Conservation (phyloP, 2,113 vertebrate genomes). For the Pelvicachromis taeniatus region DNA sequence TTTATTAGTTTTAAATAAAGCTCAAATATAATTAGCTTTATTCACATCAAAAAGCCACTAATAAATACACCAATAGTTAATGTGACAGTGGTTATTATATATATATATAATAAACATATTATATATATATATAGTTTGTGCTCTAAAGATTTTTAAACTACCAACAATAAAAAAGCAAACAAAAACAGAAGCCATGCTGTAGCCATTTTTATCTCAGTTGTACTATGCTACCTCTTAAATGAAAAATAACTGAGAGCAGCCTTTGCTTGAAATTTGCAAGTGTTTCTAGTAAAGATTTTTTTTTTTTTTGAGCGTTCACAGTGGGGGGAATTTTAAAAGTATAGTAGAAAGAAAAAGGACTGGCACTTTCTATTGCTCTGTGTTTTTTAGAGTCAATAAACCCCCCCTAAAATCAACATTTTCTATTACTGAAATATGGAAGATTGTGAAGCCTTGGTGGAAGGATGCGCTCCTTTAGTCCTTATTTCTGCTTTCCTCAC, state of each 20-base stretch:
- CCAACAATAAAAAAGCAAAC: not conserved
- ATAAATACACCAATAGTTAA: not conserved
- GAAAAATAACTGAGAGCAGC: not conserved
- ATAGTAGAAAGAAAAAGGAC: not conserved
- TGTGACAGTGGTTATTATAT: not conserved
- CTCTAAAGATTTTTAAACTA: not conserved
- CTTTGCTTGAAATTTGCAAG: not conserved
- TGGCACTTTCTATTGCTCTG: not conserved
- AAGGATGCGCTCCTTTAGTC: not conserved
- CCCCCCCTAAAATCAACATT: not conserved
- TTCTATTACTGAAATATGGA: not conserved
- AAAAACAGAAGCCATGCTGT: not conserved
- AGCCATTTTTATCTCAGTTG: not conserved
- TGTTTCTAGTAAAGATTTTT: not conserved
- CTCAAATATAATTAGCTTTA: not conserved
- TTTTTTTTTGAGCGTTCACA: not conserved
- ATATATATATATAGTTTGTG: accelerated
- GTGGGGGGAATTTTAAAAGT: not conserved
- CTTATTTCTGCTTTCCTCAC: not conserved
- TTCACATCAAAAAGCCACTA: not conserved
- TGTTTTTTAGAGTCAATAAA: not conserved
- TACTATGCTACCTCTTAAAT: not conserved
- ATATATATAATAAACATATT: too few relatives aligned
- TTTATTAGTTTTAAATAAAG: not conserved
- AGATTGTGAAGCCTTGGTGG: not conserved